Base-by-base conservation (phyloP, 1,140 invertebrate species). In the Mya arenaria region DNA sequence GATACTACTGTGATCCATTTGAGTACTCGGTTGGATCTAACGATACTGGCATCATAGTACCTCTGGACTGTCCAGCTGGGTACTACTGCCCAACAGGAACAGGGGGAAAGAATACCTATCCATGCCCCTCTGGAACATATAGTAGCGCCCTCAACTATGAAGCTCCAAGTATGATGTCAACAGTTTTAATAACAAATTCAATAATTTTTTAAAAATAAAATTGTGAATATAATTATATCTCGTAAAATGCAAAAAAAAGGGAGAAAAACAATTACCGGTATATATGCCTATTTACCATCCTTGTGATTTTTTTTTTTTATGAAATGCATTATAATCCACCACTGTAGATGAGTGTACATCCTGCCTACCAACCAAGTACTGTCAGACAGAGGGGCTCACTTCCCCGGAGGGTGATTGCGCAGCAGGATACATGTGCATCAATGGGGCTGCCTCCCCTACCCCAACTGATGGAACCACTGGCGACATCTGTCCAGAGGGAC, bases 1-100 rank as follows among this genome's bases (percentile, higher is more conserved):
- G 88, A 13, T 84, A 52, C 30, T 92, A 92, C 84, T 92, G 91
- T 75, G 91, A 92, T 73, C 90, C 90, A 4, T 89, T 84, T 78
- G 88, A 90, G 56, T 73, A 85, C 30, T 83, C 74, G 13, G 23
- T 23, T 41, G 65, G 62, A 28, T 28, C 10, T 23, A 92, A 92
- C 71, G 85, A 87, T 15, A 90, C 90, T 10, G 91, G 91, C 8
- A 79, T 92, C 19, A 88, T 89, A 8, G 25, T 28, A 19, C 89
- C 89, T 19, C 48, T 78, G 3, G 44, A 62, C n/a, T 91, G 90
- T 82, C 89, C 89, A 1, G 30, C 71, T n/a, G 90, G 90, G 0
- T 85, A 89, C 71, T 92, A 86, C 73, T 92, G 91, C 72, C 91
- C 90, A 0, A n/a, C 30, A 1, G 83, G 84, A 19, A 92, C 91